A percentile compares a stretch with the other conserved stretches of the same genome.
Conservation (phyloP, 2,888 invertebrate genomes). For the Platycheirus rosarum region DNA sequence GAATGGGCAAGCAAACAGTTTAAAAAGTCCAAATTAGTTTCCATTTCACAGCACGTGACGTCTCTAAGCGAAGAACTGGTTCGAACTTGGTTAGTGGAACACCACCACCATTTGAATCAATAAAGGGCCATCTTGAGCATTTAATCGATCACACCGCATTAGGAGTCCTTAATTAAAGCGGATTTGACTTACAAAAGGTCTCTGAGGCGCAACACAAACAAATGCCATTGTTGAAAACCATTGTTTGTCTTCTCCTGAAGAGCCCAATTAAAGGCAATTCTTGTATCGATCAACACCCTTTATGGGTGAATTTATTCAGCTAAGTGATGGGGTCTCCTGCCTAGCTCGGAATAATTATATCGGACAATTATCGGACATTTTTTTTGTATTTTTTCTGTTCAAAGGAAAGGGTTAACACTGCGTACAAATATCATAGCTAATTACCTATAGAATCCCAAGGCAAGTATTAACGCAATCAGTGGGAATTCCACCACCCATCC, state of each 20-base stretch:
- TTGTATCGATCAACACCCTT: constrained; percentile 53
- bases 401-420: constrained; percentile 63
- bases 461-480: constrained; percentile 69
- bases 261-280: constrained; percentile 53
- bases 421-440: constrained; percentile 62
- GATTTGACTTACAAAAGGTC: no score
- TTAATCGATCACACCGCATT: constrained; percentile 29
- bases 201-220: no score
- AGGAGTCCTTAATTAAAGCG: constrained; percentile 35
- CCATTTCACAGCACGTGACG: constrained; percentile 50
- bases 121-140: constrained; percentile 39
- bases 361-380: constrained; percentile 67
- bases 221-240: not conserved
- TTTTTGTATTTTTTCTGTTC: constrained; percentile 1
- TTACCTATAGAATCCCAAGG: constrained; percentile 66
- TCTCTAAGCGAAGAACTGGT: not conserved
- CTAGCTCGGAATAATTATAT: constrained; percentile 9
- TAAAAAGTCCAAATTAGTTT: constrained; percentile 47
- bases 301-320: constrained; percentile 59
- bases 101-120: constrained; percentile 19
- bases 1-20: constrained; percentile 50
- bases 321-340: constrained; percentile 43
- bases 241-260: constrained; percentile 24
- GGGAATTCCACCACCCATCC: not conserved
- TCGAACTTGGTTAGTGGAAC: constrained; percentile 42